Base-by-base conservation (phyloP, 2,888 invertebrate genomes). In the Drosophila cracens region DNA sequence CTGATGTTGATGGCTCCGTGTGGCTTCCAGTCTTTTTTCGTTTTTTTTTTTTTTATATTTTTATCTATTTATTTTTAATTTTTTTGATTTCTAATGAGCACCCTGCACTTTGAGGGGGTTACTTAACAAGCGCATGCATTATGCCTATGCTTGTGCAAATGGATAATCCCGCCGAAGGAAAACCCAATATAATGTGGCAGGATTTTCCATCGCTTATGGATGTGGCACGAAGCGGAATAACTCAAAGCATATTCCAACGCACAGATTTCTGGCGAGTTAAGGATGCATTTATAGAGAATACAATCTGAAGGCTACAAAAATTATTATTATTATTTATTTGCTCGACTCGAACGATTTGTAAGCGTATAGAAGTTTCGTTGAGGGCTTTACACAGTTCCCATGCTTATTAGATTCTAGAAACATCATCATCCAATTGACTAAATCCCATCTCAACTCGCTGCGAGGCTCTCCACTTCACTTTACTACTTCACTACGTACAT, bases 1-100 rank as follows among this genome's bases (percentile, higher is more conserved):
- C 61, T 85, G 78, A 85, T 83, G 84, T 84, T 85, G 87, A 87
- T 84, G 84, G 81, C 72, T 71, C 51, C 65, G 61, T 53, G 72
- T 75, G 85, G 85, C 85, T 85, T 85, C 85, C 78, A 87, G 85
- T 85, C 85, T 85, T 86, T 58, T 74, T 78, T 75, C 62, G 16
- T 61, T 21, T 38, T 58, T 34, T 52, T 27, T 54, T 40, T 7
- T n/a, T 34, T 54, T 31, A 43, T 27, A 49, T 40, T 4, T 18
- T 7, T 7, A 46, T 25, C 25, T 46, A 25, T 46, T 46, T 46
- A 8, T 46, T 46, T 46, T 46, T 16, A 21, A 11, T 43, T 21
- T 21, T 21, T 53, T 18, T 53, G 5, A 25, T 36, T 38, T 54
- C 36, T 18, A 36, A 21, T 53, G 46, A 34, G 61, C 68, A 59